A percentile compares a stretch with the other conserved stretches of the same genome.
Conservation (phyloP, 2,888 invertebrate genomes). For the Tipula vernalis region DNA sequence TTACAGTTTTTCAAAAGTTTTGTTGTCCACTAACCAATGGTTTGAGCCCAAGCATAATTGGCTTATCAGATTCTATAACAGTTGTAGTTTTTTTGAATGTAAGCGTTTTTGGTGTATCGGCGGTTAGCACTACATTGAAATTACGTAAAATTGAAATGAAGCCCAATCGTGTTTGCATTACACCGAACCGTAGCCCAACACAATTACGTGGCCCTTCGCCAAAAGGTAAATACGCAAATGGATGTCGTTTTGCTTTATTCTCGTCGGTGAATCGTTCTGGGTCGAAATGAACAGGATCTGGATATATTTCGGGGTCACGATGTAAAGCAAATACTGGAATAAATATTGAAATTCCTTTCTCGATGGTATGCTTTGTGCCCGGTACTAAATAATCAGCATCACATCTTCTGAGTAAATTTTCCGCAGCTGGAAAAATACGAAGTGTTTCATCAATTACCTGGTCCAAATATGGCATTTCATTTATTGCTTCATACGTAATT, state of each 20-base stretch:
- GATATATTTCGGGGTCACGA: constrained; percentile 32
- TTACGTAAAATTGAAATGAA: too few species aligned
- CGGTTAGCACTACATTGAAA: constrained; percentile 19
- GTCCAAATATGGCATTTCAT: too few species aligned
- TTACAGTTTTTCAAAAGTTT: too few species aligned
- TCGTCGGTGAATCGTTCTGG: constrained; percentile 41
- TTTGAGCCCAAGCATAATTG: too few species aligned
- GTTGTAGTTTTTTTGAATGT: background rate
- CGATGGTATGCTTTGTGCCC: constrained; percentile 31
- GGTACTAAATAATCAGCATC: constrained; percentile 21
- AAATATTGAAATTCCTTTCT: constrained; percentile 36
- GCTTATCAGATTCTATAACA: background rate
- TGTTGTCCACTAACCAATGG: too few species aligned
- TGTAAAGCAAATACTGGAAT: constrained; percentile 41
- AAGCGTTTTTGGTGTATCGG: constrained; percentile 13
- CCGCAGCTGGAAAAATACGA: constrained; percentile 35
- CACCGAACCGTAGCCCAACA: too few species aligned
- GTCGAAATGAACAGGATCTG: constrained; percentile 39
- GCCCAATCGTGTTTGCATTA: too few species aligned
- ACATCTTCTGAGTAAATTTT: constrained; percentile 28
- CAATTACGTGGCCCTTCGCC: too few species aligned
- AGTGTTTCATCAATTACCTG: constrained; percentile 31
- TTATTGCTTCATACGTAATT: too few species aligned
- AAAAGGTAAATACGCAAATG: too few species aligned
- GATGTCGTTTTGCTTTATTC: too few species aligned